Base-by-base conservation (phyloP, 2,113 vertebrate genomes). In the Psettodes erumei region DNA sequence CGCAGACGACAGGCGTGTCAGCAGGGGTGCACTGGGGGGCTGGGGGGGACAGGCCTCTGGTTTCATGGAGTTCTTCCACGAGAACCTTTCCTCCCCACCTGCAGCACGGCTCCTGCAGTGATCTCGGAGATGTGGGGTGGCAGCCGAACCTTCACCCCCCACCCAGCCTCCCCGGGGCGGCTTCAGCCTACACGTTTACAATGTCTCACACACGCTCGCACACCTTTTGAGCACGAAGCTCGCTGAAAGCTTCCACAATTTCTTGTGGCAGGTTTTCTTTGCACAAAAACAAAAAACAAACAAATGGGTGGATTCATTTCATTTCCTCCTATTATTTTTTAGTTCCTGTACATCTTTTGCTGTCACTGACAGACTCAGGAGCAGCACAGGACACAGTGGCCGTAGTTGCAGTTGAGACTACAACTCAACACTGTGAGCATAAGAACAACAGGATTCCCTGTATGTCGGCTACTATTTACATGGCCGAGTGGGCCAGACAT, bases 11-110 rank as follows among this genome's bases (percentile, higher is more conserved):
- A 80, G 81, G 19, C 56, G 75, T 61, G 86, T 85, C 77, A 67
- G 82, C 78, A 42, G 56, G 83, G 82, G 86, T 58, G 55, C 53
- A 28, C n/a, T n/a, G 54, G 21, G 35, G 61, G 79, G 67, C 66
- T 58, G 3, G 62, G n/a, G n/a, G n/a, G n/a, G n/a, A n/a, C n/a
- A 66, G 77, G 87, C 72, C 74, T 86, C 87, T 78, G 61, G 30
- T 79, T 87, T 77, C 55, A 81, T 81, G 71, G 38, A 87, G 47
- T 64, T 86, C 83, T 71, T 56, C 43, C 21, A 51, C 16, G 48
- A 79, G 50, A 82, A 54, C 64, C 45, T 63, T 64, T 27, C 35
- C 32, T 15, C n/a, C 47, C 54, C 40, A 72, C 58, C 58, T 32
- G 25, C 6, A 19, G 65, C 38, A 28, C 6, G 18, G 65, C 38